Evolutionary conservation across 2,113 vertebrate genomes (phyloP).

Genomic region (Festucalex cinctus): DNA sequence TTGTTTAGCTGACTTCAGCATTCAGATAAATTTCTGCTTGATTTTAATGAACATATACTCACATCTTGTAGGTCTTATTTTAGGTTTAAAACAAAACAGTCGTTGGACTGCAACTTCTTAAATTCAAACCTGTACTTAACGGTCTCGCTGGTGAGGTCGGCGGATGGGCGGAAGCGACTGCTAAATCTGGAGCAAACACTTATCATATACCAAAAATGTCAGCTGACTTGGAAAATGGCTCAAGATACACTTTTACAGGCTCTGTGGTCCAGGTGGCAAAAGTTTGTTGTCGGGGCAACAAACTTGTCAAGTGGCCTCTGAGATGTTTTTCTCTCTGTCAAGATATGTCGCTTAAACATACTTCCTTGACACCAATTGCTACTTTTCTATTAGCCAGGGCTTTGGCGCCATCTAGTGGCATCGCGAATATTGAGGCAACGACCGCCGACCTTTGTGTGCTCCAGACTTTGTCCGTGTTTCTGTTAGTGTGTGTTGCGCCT

Average conservation of each 20-base stretch:
- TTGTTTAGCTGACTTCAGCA: too few species aligned
- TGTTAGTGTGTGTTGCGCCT: constrained; percentile 2
- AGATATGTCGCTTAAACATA: too few species aligned
- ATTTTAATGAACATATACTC: not conserved
- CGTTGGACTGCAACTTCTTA: not conserved
- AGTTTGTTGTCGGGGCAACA: not conserved
- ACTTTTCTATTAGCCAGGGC: not conserved
- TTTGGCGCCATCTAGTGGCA: not conserved
- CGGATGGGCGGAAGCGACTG: not conserved
- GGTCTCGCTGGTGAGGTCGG: not conserved
- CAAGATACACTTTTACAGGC: not conserved
- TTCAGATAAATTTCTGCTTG: too few species aligned
- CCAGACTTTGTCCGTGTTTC: not conserved
- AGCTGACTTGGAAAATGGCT: not conserved
- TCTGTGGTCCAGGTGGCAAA: not conserved
- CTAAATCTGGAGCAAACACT: not conserved
- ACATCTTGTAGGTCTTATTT: not conserved
- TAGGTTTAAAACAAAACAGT: not conserved
- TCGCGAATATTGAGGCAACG: not conserved
- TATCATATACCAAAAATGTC: not conserved
- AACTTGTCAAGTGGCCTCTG: too few species aligned
- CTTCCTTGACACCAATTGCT: not conserved
- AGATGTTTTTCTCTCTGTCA: too few species aligned
- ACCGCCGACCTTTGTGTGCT: not conserved
- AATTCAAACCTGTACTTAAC: not conserved